A percentile compares a stretch with the other conserved stretches of the same genome.
Evolutionary conservation across 2,113 vertebrate genomes (phyloP).

Genomic region (Butastur rufipennis): DNA sequence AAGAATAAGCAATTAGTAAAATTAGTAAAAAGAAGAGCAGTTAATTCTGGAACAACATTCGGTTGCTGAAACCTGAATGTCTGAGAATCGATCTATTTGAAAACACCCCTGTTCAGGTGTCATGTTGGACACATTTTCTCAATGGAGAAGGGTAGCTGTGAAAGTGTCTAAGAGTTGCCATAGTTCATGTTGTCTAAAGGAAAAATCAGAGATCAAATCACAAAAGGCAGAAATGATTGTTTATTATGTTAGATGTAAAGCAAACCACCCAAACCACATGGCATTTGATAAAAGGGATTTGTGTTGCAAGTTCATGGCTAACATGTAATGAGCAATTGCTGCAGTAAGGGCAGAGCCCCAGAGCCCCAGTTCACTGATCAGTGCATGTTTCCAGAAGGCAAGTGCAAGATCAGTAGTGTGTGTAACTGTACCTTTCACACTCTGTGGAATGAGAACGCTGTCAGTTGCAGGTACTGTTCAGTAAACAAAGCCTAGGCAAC

Average conservation of each 20-base stretch:
- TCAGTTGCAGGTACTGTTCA: neutral
- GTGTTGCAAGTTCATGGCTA: neutral
- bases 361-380: neutral
- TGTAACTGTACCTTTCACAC: neutral
- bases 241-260: neutral
- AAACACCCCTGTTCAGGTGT: neutral
- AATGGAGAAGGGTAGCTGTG: neutral
- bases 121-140: neutral
- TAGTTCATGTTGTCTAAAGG: neutral
- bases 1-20: neutral
- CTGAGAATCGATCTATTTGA: neutral
- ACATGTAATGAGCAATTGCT: neutral
- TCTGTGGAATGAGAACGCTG: neutral
- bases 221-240: neutral
- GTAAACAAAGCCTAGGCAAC: slow-evolving; percentile 15
- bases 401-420: neutral
- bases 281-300: neutral
- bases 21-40: neutral
- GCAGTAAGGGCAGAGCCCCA: neutral
- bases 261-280: neutral
- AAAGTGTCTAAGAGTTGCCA: neutral
- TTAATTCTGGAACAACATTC: neutral
- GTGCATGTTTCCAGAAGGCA: neutral
- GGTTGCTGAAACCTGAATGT: neutral
- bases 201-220: neutral